Evolutionary conservation across 1,140 invertebrate species (phyloP), one percentile per base, ranked within the genome.

Genomic region (Saccostrea cuccullata): DNA sequence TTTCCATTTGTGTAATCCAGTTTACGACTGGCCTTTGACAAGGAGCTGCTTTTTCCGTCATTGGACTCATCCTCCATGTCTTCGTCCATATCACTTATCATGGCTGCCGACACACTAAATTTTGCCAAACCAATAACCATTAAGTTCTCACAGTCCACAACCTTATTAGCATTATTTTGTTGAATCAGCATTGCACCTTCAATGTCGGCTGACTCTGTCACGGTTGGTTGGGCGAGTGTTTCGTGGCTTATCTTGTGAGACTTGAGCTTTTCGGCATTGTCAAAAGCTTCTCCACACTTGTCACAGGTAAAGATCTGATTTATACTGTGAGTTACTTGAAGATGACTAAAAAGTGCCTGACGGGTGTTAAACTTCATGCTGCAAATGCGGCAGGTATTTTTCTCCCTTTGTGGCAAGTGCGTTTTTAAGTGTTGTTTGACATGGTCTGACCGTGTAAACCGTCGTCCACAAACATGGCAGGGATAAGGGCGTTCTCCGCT

Each of bases 401-500:
- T 91, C 58, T 92, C 90, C 23, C 87, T 90, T 86, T 92, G 90
- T 8, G 92, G 91, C 88, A 91, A 84, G 86, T 94, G 93, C 15
- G 93, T 92, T 82, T 92, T 93, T 87, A 93, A 89, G 86, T 94
- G 93, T 82, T 93, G 92, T 85, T 94, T 93, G 0, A 94, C 91
- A 87, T 93, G 92, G 67, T 93, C 93, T 40, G 98, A 98, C 60
- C 98, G 96, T 97, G 98, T 98, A 95, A 99, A 99, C 84, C 97
- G 96, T 90, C 98, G 96, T 87, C 96, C 96, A 93, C 98, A 99
- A 23, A 97, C 96, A 12, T 95, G 93, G 93, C 98, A 99, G 0
- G 96, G 97, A 95, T 98, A 99, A 93, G 98, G 98, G 94, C 98
- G 98, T 93, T 99, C 98, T 2, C 98, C 98, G 0, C 98, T 98